These are phyloP conservation scores for Cepaea hortensis DNA, from an alignment of 2,888 invertebrate genomes.

Conservation along the genomic window DNA sequence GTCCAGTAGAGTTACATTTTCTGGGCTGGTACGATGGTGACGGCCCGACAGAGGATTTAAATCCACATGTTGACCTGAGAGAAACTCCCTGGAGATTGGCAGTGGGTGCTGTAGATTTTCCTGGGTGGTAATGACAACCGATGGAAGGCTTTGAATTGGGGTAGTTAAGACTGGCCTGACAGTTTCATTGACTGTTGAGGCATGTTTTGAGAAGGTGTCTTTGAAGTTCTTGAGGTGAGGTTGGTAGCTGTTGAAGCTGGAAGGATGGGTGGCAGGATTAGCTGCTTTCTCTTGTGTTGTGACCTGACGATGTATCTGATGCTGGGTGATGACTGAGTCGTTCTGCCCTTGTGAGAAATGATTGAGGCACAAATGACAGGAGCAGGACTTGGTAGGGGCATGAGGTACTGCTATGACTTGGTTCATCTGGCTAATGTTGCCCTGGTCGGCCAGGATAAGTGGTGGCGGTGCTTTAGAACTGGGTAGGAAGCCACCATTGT, in stretches of 20 bases:
- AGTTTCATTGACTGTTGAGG: background rate
- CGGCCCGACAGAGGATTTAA: no score
- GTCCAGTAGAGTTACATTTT: no score
- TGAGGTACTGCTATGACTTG: slow-evolving; percentile 28
- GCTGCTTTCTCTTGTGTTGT: background rate
- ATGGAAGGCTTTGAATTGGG: background rate
- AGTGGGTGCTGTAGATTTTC: no score
- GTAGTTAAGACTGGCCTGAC: background rate
- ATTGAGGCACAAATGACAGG: slow-evolving; percentile 27
- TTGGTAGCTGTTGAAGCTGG: background rate
- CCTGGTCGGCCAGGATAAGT: slow-evolving; percentile 29
- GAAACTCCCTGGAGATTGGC: no score
- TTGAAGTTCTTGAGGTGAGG: background rate
- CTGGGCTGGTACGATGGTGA: no score
- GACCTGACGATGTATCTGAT: background rate
- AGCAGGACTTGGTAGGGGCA: slow-evolving; percentile 39
- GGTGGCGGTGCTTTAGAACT: slow-evolving; percentile 18
- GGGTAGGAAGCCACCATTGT: background rate
- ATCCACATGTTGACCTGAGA: no score
- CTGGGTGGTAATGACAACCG: slow-evolving; percentile 9
- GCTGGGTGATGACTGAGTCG: background rate
- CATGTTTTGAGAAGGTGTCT: background rate
- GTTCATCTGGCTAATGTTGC: background rate
- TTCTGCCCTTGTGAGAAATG: slow-evolving; percentile 24
- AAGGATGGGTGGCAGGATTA: background rate